Evolutionary conservation across 2,797 vertebrate species (phyloP).

Genomic region (Anomalospiza imberbis): DNA sequence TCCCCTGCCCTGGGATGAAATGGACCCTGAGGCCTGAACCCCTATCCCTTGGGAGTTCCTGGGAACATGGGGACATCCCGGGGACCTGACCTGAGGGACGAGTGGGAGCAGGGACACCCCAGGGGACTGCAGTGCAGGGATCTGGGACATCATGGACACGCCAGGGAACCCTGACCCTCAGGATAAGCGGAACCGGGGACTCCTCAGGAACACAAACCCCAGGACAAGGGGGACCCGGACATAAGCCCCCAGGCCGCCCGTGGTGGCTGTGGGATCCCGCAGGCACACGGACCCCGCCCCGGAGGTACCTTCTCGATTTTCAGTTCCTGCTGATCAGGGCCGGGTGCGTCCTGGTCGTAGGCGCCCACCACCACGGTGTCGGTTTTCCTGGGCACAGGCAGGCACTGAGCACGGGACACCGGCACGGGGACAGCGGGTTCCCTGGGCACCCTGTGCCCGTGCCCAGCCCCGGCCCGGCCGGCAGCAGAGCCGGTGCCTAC

Average conservation of each 20-base stretch:
- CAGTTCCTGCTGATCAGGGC: slow-evolving; percentile 75
- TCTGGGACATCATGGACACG: accelerated
- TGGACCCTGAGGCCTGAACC: neutral
- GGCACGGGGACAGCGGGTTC: neutral
- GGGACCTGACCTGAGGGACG: neutral
- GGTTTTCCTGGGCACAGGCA: slow-evolving; percentile 65
- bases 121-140: neutral
- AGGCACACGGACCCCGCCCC: neutral
- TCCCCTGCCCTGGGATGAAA: neutral
- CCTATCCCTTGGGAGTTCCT: neutral
- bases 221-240: no score
- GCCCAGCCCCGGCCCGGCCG: neutral
- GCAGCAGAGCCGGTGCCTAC: neutral
- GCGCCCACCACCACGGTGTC: slow-evolving; percentile 83
- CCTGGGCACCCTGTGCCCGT: neutral
- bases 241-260: accelerated
- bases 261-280: neutral
- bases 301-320: slow-evolving; percentile 69
- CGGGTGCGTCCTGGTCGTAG: slow-evolving; percentile 74
- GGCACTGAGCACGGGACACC: neutral
- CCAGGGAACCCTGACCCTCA: neutral
- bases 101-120: neutral
- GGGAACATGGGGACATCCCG: neutral
- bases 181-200: neutral
- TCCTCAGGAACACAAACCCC: no score